Evolutionary conservation across 1,140 invertebrate species (phyloP), one percentile per base, ranked within the genome.

Genomic region (Drosophila yakuba): DNA sequence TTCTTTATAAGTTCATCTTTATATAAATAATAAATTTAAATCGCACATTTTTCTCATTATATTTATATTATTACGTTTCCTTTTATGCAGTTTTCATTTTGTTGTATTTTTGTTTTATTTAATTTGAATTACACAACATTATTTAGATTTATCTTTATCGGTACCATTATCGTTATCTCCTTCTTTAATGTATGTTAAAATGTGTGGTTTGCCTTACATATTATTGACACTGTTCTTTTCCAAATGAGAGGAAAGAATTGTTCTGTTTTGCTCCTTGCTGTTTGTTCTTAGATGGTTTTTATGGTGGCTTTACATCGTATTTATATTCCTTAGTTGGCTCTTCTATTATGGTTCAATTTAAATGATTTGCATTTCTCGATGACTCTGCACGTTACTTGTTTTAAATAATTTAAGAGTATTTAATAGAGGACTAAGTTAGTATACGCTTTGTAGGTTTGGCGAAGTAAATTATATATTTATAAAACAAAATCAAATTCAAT

Each of bases 41-140:
- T 89, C 84, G 84, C 84, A 89, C 84, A 80, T 73, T 74, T 73
- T 80, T 68, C 44, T 80, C 41, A 69, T 68, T 81, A 61, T 59
- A 66, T 64, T 74, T 69, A 78, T 78, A 71, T 81, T 67, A 66
- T 77, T 80, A 69, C 62, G 58, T 36, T 61, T 62, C 35, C 48
- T 35, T 81, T 74, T 81, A 68, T 76, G 47, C 44, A 47, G 56
- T 74, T 61, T 69, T 73, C 36, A 72, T 73, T 61, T 55, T 77
- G 59, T 67, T 64, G 38, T 36, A 45, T 64, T 78, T 50, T 73
- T 78, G 52, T 73, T 71, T 81, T 66, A 74, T 76, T 83, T 80
- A 84, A 84, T 78, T 89, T 89, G 84, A 89, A 89, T 89, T 89
- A 89, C 84, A 84, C 84, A 89, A 89, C 84, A 79, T 91, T 91